Evolutionary conservation across 2,113 vertebrate species (phyloP).

Genomic region (Platycercus adscitus): DNA sequence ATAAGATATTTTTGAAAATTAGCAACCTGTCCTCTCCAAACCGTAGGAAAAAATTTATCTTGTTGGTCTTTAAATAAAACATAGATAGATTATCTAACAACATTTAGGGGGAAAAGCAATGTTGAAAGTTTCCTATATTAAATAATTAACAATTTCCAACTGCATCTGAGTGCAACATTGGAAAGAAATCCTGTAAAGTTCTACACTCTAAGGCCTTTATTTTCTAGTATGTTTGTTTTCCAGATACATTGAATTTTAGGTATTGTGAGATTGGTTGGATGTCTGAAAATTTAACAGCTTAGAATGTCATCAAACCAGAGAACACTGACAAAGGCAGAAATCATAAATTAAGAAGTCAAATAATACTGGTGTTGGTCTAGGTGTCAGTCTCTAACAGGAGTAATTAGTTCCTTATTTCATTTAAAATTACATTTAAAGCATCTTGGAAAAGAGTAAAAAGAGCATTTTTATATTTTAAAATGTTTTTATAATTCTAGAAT

Average conservation of each 20-base stretch:
- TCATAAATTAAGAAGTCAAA: neutral
- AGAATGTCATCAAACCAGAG: neutral
- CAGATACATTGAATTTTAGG: neutral
- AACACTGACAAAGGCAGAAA: neutral
- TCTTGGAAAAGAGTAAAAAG: neutral
- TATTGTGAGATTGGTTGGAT: neutral
- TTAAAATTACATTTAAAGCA: neutral
- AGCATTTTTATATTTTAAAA: neutral
- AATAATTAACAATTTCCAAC: neutral
- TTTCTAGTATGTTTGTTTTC: neutral
- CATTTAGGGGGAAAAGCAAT: neutral
- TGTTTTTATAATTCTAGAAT: neutral
- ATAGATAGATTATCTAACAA: neutral
- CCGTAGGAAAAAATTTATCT: neutral
- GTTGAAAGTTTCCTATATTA: neutral
- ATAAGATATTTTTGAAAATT: neutral
- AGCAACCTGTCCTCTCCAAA: neutral
- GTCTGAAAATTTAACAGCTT: neutral
- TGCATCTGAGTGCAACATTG: neutral
- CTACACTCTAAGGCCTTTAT: neutral
- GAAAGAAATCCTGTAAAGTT: neutral
- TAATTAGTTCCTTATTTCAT: neutral
- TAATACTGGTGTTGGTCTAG: neutral
- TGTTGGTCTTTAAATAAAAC: neutral
- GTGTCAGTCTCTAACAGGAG: neutral